Evolutionary conservation across 2,113 vertebrate genomes (phyloP).

Genomic region (Muscicapa adusta): DNA sequence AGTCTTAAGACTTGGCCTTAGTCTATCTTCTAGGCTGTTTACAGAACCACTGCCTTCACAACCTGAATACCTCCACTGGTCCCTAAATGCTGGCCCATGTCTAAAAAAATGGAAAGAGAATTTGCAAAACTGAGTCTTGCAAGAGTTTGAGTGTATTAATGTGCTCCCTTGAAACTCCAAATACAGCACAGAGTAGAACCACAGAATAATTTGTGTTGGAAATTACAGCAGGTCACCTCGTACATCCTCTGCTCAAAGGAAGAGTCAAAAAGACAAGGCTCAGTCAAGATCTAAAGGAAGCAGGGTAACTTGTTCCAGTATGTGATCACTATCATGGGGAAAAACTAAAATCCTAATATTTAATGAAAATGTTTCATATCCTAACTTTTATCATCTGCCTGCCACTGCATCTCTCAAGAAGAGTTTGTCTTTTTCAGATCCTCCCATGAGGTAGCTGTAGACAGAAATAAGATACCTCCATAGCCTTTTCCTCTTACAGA

Average conservation of each 20-base stretch:
- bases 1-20: neutral
- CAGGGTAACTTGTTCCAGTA: neutral
- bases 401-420: rapidly evolving
- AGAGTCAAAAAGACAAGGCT: neutral
- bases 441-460: neutral
- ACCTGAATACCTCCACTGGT: neutral
- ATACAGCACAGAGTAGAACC: neutral
- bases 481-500: neutral
- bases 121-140: neutral
- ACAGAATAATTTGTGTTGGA: neutral
- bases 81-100: neutral
- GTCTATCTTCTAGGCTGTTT: neutral
- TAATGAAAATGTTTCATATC: neutral
- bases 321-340: rapidly evolving
- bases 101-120: neutral
- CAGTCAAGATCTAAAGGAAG: neutral
- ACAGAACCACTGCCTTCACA: neutral
- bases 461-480: neutral
- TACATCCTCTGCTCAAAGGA: neutral
- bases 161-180: neutral
- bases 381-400: neutral
- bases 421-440: neutral
- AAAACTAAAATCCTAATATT: neutral
- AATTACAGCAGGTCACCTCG: neutral
- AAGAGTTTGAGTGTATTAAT: neutral